Evolutionary conservation across 2,113 vertebrate species (phyloP).

Genomic region (Numenius arquata): DNA sequence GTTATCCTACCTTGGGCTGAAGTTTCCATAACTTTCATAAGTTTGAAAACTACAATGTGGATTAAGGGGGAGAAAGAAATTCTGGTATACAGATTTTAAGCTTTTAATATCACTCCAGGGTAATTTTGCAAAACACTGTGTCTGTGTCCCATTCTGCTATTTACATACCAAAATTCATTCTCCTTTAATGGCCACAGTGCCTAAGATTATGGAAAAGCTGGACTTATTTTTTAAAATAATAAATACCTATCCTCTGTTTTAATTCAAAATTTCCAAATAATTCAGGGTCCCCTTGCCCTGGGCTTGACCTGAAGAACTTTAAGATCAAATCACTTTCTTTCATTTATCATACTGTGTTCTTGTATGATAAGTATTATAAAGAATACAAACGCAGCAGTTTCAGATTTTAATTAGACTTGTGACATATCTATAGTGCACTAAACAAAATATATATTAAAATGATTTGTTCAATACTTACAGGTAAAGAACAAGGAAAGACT

Average conservation of each 20-base stretch:
- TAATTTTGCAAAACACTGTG: not conserved
- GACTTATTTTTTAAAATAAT: not conserved
- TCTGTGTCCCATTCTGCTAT: not conserved
- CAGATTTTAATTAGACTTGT: not conserved
- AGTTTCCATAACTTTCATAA: not conserved
- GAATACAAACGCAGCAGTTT: not conserved
- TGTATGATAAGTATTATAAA: not conserved
- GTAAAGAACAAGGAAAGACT: not conserved
- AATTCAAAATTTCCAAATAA: not conserved
- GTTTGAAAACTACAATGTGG: not conserved
- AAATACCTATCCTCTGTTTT: constrained; percentile 15
- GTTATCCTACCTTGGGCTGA: not conserved
- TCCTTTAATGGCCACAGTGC: not conserved
- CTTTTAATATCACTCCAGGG: not conserved
- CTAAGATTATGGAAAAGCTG: not conserved
- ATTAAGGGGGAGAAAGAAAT: not conserved
- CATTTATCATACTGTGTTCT: not conserved
- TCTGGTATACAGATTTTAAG: not conserved
- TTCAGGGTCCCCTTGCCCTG: not conserved
- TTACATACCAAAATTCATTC: not conserved
- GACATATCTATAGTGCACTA: not conserved
- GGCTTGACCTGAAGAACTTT: not conserved
- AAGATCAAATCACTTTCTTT: not conserved
- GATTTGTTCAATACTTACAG: not conserved
- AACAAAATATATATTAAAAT: not conserved